Conservation (phyloP, 2,797 vertebrate species). For the Notolabrus celidotus region DNA sequence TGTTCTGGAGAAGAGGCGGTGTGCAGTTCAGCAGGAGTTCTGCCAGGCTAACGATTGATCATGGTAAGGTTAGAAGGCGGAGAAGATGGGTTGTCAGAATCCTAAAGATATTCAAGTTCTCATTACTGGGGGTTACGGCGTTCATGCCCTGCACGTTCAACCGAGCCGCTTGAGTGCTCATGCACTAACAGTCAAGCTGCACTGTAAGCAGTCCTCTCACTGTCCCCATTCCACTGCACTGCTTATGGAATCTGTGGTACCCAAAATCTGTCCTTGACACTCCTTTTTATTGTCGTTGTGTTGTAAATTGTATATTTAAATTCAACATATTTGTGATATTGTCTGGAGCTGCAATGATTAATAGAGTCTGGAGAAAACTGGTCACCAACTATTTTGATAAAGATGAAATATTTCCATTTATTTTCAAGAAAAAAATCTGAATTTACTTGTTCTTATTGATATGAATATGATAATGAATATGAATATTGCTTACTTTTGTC, state of each 20-base stretch:
- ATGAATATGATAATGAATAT: no score
- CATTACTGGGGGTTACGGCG: conserved; percentile 73
- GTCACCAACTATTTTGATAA: no score
- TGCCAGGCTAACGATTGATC: conserved; percentile 74
- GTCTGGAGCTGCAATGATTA: neutral
- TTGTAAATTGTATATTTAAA: neutral
- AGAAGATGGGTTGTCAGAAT: conserved; percentile 69
- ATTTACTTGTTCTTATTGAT: no score
- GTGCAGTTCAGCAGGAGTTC: conserved; percentile 58
- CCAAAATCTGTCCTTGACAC: conserved; percentile 31
- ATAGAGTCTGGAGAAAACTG: neutral
- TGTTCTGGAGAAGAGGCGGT: conserved; percentile 31
- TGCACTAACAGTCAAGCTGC: conserved; percentile 71
- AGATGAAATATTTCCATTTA: no score
- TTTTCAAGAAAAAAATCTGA: no score
- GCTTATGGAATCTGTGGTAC: conserved; percentile 25
- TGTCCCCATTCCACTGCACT: conserved; percentile 26
- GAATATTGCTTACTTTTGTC: no score
- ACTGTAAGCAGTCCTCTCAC: conserved; percentile 64
- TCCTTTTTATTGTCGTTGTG: conserved; percentile 9
- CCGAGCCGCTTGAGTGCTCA: conserved; percentile 70
- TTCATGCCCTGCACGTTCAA: conserved; percentile 66
- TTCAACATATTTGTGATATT: conserved; percentile 1
- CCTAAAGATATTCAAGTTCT: conserved; percentile 76
- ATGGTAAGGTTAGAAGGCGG: conserved; percentile 67